Evolutionary conservation across 2,888 invertebrate genomes (phyloP).

Genomic region (Limenitis camilla): DNA sequence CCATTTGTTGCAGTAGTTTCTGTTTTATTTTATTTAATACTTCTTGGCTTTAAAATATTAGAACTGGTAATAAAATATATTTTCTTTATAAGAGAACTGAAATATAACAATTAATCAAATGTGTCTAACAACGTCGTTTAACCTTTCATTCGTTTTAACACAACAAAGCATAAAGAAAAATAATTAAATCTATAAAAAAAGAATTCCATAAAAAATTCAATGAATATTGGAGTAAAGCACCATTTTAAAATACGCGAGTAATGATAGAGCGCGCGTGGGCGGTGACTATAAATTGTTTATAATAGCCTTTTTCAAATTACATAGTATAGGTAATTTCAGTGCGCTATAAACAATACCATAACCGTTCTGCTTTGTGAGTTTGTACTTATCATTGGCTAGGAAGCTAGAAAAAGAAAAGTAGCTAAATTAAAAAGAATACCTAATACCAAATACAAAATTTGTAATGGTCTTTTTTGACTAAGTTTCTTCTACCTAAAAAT

Average conservation of each 20-base stretch:
- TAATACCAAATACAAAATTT: no score
- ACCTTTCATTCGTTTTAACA: no score
- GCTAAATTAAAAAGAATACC: background rate
- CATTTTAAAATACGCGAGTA: constrained; percentile 20
- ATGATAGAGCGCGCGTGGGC: constrained; percentile 31
- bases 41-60: no score
- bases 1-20: background rate
- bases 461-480: no score
- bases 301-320: constrained; percentile 32
- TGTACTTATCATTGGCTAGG: background rate
- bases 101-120: no score
- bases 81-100: no score
- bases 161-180: no score
- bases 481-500: no score
- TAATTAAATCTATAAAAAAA: background rate
- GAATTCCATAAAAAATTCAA: background rate
- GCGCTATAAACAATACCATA: constrained; percentile 4
- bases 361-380: constrained; percentile 2
- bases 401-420: background rate
- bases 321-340: constrained; percentile 11
- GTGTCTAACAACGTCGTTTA: no score
- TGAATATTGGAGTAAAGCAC: background rate
- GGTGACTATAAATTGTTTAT: constrained; percentile 40
- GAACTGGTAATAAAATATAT: no score
- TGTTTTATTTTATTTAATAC: background rate